Percentiles rank a stretch among this genome's conserved stretches.
These are phyloP conservation scores for Zaprionus ghesquierei DNA, from an alignment of 1,140 invertebrate genomes.

Conservation along the genomic window DNA sequence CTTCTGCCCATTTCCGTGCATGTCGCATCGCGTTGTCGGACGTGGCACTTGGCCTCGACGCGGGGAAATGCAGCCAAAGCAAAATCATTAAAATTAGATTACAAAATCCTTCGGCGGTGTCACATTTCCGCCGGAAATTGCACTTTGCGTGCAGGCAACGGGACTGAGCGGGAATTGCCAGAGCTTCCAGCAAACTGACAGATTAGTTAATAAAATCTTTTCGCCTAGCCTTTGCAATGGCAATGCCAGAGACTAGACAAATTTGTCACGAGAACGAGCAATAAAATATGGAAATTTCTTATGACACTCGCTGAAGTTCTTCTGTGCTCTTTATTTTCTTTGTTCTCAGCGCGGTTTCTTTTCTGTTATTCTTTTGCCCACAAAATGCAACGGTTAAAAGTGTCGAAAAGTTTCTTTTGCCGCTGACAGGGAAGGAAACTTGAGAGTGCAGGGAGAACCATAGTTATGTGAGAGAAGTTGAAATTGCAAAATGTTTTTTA, in stretches of 20 bases:
- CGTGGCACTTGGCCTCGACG: slow-evolving; percentile 58
- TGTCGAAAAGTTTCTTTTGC: slow-evolving; percentile 33
- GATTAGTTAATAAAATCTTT: slow-evolving; percentile 76
- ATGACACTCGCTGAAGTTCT: slow-evolving; percentile 42
- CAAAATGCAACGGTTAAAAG: slow-evolving; percentile 8
- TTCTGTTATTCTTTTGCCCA: background rate
- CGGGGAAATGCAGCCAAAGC: slow-evolving; percentile 50
- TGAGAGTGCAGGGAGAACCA: background rate
- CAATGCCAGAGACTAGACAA: slow-evolving; percentile 26
- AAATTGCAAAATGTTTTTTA: too few species aligned
- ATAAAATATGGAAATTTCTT: slow-evolving; percentile 73
- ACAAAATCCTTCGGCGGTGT: slow-evolving; percentile 68
- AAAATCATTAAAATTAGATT: slow-evolving; percentile 80
- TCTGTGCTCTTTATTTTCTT: background rate
- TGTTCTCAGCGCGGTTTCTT: background rate
- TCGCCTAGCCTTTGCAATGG: slow-evolving; percentile 27
- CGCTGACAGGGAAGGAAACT: slow-evolving; percentile 26
- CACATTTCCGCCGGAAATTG: slow-evolving; percentile 79
- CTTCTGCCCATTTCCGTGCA: too few species aligned
- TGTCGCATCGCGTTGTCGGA: background rate
- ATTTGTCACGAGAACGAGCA: slow-evolving; percentile 59
- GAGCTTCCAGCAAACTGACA: slow-evolving; percentile 57
- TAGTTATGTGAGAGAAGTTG: background rate
- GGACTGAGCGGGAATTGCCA: slow-evolving; percentile 11
- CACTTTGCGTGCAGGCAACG: slow-evolving; percentile 61